Conservation (phyloP, 2,888 invertebrate genomes). For the Sphaeridia pumilis region DNA sequence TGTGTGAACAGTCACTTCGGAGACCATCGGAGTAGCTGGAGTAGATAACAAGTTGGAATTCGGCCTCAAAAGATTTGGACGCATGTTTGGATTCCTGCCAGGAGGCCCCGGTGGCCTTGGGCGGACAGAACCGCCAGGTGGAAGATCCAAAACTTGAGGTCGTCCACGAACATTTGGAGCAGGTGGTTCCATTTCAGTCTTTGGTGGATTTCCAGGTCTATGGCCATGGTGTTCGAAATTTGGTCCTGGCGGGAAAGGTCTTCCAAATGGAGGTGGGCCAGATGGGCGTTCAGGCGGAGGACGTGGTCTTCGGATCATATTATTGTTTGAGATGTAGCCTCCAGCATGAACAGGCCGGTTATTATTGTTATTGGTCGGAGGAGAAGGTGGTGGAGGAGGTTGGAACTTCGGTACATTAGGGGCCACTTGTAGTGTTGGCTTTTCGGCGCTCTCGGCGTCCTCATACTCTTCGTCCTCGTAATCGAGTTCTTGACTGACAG, state of each 20-base stretch:
- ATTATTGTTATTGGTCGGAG: too few species aligned
- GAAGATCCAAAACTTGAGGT: constrained; percentile 30
- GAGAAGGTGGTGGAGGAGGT: constrained; percentile 27
- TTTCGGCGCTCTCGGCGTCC: constrained; percentile 21
- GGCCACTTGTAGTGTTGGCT: constrained; percentile 11
- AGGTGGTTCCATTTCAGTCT: constrained; percentile 35
- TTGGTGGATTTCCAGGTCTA: constrained; percentile 11
- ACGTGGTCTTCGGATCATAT: constrained; percentile 3
- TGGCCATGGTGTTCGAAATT: not conserved
- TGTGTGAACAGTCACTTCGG: constrained; percentile 36
- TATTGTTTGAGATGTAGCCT: constrained; percentile 24
- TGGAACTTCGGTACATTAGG: constrained; percentile 1
- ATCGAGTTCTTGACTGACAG: constrained; percentile 8
- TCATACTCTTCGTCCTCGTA: constrained; percentile 22
- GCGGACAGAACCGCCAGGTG: constrained; percentile 27
- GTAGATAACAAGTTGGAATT: constrained; percentile 33
- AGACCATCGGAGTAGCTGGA: constrained; percentile 28
- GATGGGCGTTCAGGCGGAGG: not conserved
- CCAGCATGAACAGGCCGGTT: constrained; percentile 19
- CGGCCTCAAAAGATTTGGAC: constrained; percentile 34
- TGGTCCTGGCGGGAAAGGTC: not conserved
- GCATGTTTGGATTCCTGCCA: constrained; percentile 6
- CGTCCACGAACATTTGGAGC: constrained; percentile 27
- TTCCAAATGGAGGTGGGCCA: not conserved
- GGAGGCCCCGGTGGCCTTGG: constrained; percentile 26